Base-by-base conservation (phyloP, 2,113 vertebrate genomes). In the Salvator merianae region DNA sequence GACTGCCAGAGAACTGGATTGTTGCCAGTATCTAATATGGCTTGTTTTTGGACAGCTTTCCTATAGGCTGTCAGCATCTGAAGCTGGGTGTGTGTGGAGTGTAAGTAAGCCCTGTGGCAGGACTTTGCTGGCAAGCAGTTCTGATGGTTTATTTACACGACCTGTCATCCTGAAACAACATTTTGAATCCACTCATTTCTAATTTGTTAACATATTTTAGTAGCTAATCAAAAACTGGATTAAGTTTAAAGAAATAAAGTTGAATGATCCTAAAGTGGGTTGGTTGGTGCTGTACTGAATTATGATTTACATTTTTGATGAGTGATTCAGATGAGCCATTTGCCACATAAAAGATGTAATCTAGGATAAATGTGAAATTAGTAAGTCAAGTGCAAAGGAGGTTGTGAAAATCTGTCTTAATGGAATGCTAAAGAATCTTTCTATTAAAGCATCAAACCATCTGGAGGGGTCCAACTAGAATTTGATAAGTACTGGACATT, bases 121-220 rank as follows among this genome's bases (percentile, higher is more conserved):
- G 30, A 63, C 63, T 83, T 24, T 50, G 59, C n/a, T 76, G 72
- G 40, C 47, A n/a, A 83, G 30, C 71, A 75, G 72, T n/a, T 30
- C 59, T 75, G 70, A 65, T 47, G 55, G 63, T 20, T 82, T 82
- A 82, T 82, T 83, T 83, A 75, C 71, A 83, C 14, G 38, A 73
- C 73, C 53, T 65, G n/a, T 83, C 71, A 83, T 83, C 22, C 38
- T 66, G n/a, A 66, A 76, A 66, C 66, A 68, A 28, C 13, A 59
- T 76, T 50, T 74, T 74, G 68, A 83, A 28, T 30, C 66, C n/a
- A 36, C 72, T 76, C 59, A 47, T n/a, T 22, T 83, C n/a, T 83
- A 50, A 66, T 83, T 83, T 76, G 82, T 76, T 83, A 59, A 76
- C 82, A 76, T 76, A 76, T 36, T 83, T 68, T 66, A 76, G 36